A percentile compares a stretch with the other conserved stretches of the same genome.
These are phyloP conservation scores for Eupleurogrammus muticus DNA, from an alignment of 2,797 vertebrate species.

Conservation along the genomic window DNA sequence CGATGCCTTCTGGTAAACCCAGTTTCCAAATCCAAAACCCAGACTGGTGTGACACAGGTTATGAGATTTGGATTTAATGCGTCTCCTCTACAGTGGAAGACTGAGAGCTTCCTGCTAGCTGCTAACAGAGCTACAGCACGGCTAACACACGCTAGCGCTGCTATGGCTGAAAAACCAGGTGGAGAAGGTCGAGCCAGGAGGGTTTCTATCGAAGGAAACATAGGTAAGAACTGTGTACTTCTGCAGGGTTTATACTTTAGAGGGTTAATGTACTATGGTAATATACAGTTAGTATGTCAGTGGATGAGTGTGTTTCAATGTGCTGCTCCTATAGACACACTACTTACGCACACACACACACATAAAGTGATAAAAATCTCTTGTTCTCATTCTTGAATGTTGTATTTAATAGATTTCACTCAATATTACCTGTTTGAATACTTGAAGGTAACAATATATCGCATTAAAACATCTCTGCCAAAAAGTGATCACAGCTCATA, in stretches of 20 bases:
- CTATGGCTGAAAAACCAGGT: slow-evolving; percentile 3
- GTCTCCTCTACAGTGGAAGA: slow-evolving; percentile 10
- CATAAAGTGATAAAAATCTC: no score
- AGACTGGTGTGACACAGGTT: slow-evolving; percentile 4
- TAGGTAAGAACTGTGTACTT: slow-evolving; percentile 72
- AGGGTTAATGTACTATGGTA: not conserved
- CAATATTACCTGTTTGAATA: no score
- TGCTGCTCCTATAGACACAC: no score
- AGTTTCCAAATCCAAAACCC: not conserved
- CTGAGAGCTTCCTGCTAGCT: not conserved
- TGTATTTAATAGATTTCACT: no score
- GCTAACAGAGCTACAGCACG: not conserved
- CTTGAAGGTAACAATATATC: no score
- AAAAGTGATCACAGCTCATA: no score
- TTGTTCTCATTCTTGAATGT: no score
- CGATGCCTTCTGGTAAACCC: slow-evolving; percentile 2
- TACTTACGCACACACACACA: no score
- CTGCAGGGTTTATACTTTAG: not conserved
- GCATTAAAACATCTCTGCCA: no score
- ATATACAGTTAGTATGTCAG: no score
- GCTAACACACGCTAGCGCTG: not conserved
- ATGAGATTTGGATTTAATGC: not conserved
- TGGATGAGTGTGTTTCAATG: not conserved
- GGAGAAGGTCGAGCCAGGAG: slow-evolving; percentile 49
- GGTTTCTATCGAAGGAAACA: slow-evolving; percentile 86